phyloP scores from a whole-genome alignment of 2,888 invertebrate genomes.

The Tillus elongatus region DNA sequence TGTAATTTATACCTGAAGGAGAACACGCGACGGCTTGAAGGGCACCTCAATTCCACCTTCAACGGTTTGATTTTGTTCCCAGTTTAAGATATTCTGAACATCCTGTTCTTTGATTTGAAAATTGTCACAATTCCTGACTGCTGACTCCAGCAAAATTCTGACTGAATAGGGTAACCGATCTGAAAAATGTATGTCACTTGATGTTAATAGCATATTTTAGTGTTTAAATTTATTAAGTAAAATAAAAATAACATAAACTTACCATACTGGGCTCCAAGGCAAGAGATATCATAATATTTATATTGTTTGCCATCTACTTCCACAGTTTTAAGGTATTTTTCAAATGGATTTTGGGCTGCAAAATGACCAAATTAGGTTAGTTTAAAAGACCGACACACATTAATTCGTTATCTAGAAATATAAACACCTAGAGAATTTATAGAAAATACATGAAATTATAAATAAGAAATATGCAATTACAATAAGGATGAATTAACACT shows the following conservation, averaged over 20 bases:
- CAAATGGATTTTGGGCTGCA: constrained; percentile 54
- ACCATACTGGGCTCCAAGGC: constrained; percentile 76
- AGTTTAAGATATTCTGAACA: constrained; percentile 79
- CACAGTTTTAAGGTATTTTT: constrained; percentile 51
- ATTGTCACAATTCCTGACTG: constrained; percentile 91
- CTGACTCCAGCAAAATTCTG: constrained; percentile 87
- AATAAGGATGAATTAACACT: too few species aligned
- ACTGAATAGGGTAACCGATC: constrained; percentile 85
- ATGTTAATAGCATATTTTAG: constrained; percentile 12
- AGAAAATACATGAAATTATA: too few species aligned
- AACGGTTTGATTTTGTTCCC: constrained; percentile 66
- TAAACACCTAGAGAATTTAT: too few species aligned
- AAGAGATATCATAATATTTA: constrained; percentile 70
- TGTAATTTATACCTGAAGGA: constrained; percentile 65
- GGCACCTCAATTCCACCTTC: constrained; percentile 80
- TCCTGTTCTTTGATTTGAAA: constrained; percentile 82
- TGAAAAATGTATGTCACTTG: constrained; percentile 39
- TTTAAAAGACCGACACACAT: too few species aligned
- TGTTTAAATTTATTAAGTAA: too few species aligned
- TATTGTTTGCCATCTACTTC: constrained; percentile 53
- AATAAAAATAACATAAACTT: too few species aligned
- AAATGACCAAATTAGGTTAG: constrained; percentile 20
- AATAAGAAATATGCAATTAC: too few species aligned
- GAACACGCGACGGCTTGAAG: constrained; percentile 92
- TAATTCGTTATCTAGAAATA: too few species aligned